These are phyloP conservation scores for Epinotia ramella DNA, from an alignment of 2,888 invertebrate genomes.

Conservation along the genomic window DNA sequence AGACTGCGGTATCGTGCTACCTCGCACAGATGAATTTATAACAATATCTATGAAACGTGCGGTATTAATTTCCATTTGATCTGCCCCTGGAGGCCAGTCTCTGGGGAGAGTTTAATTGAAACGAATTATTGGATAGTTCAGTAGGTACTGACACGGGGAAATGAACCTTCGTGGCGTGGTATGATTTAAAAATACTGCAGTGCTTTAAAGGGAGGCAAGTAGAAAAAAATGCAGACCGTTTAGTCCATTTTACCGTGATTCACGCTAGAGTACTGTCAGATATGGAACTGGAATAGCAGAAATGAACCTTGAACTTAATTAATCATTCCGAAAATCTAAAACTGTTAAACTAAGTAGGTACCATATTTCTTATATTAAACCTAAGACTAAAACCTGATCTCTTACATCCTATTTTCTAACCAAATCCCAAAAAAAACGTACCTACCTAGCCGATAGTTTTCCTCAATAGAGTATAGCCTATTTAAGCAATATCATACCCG, in stretches of 20 bases:
- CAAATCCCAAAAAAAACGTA: too few species aligned
- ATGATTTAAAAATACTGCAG: slow-evolving; percentile 4
- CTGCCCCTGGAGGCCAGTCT: slow-evolving; percentile 19
- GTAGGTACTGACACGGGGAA: slow-evolving; percentile 5
- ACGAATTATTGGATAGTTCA: slow-evolving; percentile 43
- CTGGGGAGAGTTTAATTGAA: slow-evolving; percentile 41
- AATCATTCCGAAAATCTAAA: too few species aligned
- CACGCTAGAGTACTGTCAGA: background rate
- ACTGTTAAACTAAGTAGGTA: too few species aligned
- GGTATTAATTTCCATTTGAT: slow-evolving; percentile 43
- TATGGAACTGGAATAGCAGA: background rate
- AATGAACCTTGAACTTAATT: background rate
- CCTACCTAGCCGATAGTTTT: too few species aligned
- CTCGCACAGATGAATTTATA: slow-evolving; percentile 31
- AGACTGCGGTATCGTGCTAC: slow-evolving; percentile 19
- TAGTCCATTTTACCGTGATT: background rate
- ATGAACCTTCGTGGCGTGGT: background rate
- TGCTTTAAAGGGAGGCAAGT: background rate
- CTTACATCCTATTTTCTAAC: background rate
- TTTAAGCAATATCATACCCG: too few species aligned
- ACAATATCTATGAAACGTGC: slow-evolving; percentile 36
- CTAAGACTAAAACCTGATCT: background rate
- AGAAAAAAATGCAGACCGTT: slow-evolving; percentile 1
- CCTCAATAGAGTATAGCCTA: too few species aligned
- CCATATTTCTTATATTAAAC: too few species aligned